Base-by-base conservation (phyloP, 1,140 invertebrate species). In the Steinernema khuongi region DNA sequence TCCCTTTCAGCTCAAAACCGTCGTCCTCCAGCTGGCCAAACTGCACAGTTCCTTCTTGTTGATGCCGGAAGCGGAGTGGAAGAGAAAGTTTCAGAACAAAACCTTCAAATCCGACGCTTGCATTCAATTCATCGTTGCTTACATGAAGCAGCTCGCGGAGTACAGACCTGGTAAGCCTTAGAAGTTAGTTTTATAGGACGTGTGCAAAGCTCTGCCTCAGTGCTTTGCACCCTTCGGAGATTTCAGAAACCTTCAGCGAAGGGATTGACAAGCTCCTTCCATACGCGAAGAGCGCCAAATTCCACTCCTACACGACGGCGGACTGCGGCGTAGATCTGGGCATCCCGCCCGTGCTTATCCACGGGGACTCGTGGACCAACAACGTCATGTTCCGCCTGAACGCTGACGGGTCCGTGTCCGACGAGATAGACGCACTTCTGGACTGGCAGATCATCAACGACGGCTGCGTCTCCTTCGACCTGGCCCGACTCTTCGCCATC, bases 281-380 rank as follows among this genome's bases (percentile, higher is more conserved):
- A 14, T 60, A 60, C 50, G 50, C 50, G 7, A 7, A 22, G 50
- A 60, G 50, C 22, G 14, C 19, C 22, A 60, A 60, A 60, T 60
- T 60, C 50, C 50, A 17, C 22, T 7, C 11, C 7, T 60, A 60
- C 50, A 60, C 50, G 14, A 60, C 22, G 4, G 22, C 50, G 4
- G 50, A 22, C 50, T n/a, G 14, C 11, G 50, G 14, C 50, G 11
- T 4, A 17, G 50, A 60, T 22, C 4, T 60, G 71, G 76, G 60
- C 30, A 31, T 70, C 1, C 4, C 33, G 36, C 36, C 68, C 18
- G 68, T 72, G 1, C 18, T 77, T 4, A 41, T 36, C 29, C 76
- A 77, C 67, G 76, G 76, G 17, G 76, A 77, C 66, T 71, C 74
- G 32, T 77, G 76, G 76, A 67, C 76, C 18, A 70, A 70, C 50